A percentile compares a stretch with the other conserved stretches of the same genome.
phyloP scores from a whole-genome alignment of 1,140 invertebrate genomes.

The Apis dorsata region DNA sequence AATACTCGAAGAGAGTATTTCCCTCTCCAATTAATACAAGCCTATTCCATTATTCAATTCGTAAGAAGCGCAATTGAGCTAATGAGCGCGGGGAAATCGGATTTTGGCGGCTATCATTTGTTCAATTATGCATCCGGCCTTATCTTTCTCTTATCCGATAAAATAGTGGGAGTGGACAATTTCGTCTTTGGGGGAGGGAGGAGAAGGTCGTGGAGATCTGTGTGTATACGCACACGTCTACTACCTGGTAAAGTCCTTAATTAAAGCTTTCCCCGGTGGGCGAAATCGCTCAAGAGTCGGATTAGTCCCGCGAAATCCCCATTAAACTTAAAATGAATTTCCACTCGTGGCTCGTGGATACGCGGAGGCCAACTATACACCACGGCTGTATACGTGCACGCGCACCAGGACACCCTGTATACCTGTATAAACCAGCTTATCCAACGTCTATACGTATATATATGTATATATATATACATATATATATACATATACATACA shows the following conservation, averaged over 20 bases:
- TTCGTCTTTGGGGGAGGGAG: neutral
- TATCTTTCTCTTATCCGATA: conserved; percentile 11
- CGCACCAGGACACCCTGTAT: neutral
- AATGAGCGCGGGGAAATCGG: conserved; percentile 28
- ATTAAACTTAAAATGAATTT: conserved; percentile 66
- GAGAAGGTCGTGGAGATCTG: too few relatives aligned
- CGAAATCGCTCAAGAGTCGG: conserved; percentile 64
- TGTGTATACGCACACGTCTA: neutral
- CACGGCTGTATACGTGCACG: neutral
- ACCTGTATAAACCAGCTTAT: neutral
- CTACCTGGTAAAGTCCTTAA: conserved; percentile 54
- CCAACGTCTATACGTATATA: neutral
- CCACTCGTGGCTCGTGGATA: conserved; percentile 25
- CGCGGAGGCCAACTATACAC: neutral
- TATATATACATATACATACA: too few relatives aligned
- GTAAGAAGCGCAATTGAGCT: conserved; percentile 27
- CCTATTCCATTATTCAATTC: conserved; percentile 24
- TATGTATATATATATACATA: neutral
- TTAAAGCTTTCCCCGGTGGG: conserved; percentile 59
- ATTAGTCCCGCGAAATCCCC: conserved; percentile 59
- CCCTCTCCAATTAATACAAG: conserved; percentile 15
- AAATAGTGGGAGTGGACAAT: conserved; percentile 37
- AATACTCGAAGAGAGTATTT: too few relatives aligned
- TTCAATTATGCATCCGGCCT: conserved; percentile 29
- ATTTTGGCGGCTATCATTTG: conserved; percentile 3